Base-by-base conservation (phyloP, 2,797 vertebrate species). In the Melanotaenia maccullochi region DNA sequence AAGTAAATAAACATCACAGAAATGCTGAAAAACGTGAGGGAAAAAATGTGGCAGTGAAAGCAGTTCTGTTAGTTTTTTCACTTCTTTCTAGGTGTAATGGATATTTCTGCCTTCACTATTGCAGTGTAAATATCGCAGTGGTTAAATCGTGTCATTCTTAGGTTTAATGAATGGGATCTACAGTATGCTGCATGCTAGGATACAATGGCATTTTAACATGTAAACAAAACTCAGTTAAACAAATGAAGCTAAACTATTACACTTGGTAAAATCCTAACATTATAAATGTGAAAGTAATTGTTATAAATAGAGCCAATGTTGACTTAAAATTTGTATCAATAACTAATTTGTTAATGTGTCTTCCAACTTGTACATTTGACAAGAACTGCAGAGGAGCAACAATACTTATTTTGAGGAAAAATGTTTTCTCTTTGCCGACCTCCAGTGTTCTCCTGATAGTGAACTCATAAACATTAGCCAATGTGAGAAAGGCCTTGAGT, bases 61-160 rank as follows among this genome's bases (percentile, higher is more conserved):
- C 24, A 54, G 38, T 20, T 24, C 25, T 2, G 42, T 44, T 28
- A 5, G 13, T 44, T 20, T 16, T 30, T 30, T 30, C 30, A 35
- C 13, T 28, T 6, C 52, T 28, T 28, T 52, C 49, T 22, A 25
- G 5, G 12, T 25, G 9, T 25, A 52, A 52, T 13, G 12, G 24
- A 28, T 54, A 28, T 14, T 55, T 66, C 55, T 66, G 7, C 51
- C 9, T 42, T 42, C 4, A 42, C 38, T 12, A 11, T 24, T n/a
- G 5, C 4, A 16, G 30, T 51, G 0, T 40, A 11, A 4, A 42
- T 9, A n/a, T 35, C 64, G 5, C 32, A 16, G 30, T 49, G 0
- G 2, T 38, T 12, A 42, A 20, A n/a, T 35, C 64, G 24, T 20
- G 18, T 16, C 18, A n/a, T 44, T 32, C 36, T 38, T 38, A 44